A percentile compares a stretch with the other conserved stretches of the same genome.
Conservation (phyloP, 2,113 vertebrate genomes). For the Lasiurus borealis region DNA sequence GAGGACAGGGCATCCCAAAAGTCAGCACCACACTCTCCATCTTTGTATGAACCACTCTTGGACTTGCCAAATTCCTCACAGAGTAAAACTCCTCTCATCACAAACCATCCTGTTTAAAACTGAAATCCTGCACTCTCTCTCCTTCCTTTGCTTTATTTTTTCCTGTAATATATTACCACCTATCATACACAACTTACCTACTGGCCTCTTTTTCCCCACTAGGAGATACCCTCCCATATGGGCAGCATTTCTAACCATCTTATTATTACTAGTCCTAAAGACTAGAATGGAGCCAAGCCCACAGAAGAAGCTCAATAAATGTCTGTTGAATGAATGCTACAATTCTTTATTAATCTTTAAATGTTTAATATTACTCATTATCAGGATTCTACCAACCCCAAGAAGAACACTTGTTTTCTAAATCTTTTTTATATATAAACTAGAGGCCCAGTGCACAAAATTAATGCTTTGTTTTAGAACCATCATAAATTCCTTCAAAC, state of each 20-base stretch:
- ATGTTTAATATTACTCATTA: background rate
- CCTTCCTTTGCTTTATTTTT: background rate
- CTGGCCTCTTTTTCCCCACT: background rate
- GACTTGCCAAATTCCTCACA: background rate
- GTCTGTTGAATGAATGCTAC: constrained; percentile 39
- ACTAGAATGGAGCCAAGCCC: no score
- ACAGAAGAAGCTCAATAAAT: constrained; percentile 11
- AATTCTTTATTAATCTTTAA: constrained; percentile 42
- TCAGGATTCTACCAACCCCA: background rate
- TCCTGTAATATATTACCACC: background rate
- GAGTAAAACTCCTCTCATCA: background rate
- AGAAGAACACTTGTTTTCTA: constrained; percentile 33
- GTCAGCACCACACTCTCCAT: background rate
- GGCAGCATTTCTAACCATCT: background rate
- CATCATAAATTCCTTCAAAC: no score
- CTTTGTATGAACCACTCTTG: background rate
- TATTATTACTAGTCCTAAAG: background rate
- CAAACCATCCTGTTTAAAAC: background rate
- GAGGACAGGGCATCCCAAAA: background rate
- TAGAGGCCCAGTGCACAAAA: no score
- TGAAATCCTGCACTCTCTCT: background rate
- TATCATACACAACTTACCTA: background rate
- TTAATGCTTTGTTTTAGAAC: no score
- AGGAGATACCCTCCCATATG: background rate
- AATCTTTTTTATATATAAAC: background rate